phyloP scores from a whole-genome alignment of 2,888 invertebrate genomes.

The Epinotia demarniana region DNA sequence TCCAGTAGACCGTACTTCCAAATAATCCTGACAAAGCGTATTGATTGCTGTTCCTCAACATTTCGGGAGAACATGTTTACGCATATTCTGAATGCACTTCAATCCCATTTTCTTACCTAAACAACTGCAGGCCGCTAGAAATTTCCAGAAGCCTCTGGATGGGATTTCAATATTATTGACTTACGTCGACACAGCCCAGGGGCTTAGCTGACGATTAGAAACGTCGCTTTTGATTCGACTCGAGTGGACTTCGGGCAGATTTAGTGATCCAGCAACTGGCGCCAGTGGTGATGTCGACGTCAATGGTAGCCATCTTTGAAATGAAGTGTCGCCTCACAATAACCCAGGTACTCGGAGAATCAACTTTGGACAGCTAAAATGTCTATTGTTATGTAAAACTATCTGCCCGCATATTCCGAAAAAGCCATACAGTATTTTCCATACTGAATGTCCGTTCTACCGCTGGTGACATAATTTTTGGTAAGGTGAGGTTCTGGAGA shows the following conservation, averaged over 20 bases:
- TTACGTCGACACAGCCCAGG: conserved; percentile 15
- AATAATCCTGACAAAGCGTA: background rate
- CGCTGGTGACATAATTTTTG: too few species aligned
- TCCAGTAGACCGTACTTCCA: background rate
- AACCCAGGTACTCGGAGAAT: too few species aligned
- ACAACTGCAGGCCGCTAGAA: conserved; percentile 20
- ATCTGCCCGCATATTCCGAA: too few species aligned
- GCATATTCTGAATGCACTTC: background rate
- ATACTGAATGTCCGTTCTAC: too few species aligned
- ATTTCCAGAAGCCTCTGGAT: conserved; percentile 25
- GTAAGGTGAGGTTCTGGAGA: too few species aligned
- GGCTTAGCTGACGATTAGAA: conserved; percentile 38
- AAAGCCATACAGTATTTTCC: too few species aligned
- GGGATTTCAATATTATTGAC: conserved; percentile 43
- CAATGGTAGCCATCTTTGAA: background rate
- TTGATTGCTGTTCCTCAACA: background rate
- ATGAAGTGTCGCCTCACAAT: too few species aligned
- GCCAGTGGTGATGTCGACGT: background rate
- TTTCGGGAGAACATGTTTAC: background rate
- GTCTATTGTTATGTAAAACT: too few species aligned
- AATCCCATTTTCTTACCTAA: conserved; percentile 41
- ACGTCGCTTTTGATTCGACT: conserved; percentile 34
- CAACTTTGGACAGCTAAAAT: too few species aligned
- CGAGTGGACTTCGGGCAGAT: conserved; percentile 21
- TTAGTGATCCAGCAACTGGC: conserved; percentile 17